A percentile compares a stretch with the other conserved stretches of the same genome.
These are phyloP conservation scores for Eciton burchellii DNA, from an alignment of 1,140 invertebrate species.

Conservation along the genomic window DNA sequence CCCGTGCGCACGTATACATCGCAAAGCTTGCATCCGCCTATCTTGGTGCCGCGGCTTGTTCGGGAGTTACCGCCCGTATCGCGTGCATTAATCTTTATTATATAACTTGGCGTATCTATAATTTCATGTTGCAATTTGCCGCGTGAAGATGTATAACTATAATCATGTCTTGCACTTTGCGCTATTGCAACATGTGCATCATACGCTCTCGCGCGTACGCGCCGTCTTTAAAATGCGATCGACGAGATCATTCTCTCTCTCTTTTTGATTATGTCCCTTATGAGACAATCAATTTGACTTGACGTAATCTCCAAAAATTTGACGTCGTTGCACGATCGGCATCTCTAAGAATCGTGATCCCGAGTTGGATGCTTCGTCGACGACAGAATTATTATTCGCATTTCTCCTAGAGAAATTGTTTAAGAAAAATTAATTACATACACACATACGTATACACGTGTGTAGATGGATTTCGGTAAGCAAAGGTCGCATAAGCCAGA, in stretches of 20 bases:
- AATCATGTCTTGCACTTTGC: conserved; percentile 49
- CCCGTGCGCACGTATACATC: neutral
- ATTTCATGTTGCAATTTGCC: conserved; percentile 58
- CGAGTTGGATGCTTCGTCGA: no score
- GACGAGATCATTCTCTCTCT: conserved; percentile 9
- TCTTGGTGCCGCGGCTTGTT: conserved; percentile 26
- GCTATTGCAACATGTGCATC: conserved; percentile 36
- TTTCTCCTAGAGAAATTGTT: no score
- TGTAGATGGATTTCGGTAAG: no score
- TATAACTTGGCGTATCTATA: conserved; percentile 58
- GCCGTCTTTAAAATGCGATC: neutral
- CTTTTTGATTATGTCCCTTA: conserved; percentile 6
- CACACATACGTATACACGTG: no score
- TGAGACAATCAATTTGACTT: conserved; percentile 22
- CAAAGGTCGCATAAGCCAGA: neutral
- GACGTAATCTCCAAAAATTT: no score
- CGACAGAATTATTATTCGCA: no score
- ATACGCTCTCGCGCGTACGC: conserved; percentile 4
- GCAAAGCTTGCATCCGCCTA: conserved; percentile 38
- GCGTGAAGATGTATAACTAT: conserved; percentile 45
- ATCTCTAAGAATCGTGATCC: no score
- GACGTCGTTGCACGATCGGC: no score
- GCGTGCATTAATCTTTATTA: conserved; percentile 58
- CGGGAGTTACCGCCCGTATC: conserved; percentile 53
- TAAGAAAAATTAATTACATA: no score